Evolutionary conservation across 2,888 invertebrate species (phyloP).

Genomic region (Pyrochroa serraticornis): DNA sequence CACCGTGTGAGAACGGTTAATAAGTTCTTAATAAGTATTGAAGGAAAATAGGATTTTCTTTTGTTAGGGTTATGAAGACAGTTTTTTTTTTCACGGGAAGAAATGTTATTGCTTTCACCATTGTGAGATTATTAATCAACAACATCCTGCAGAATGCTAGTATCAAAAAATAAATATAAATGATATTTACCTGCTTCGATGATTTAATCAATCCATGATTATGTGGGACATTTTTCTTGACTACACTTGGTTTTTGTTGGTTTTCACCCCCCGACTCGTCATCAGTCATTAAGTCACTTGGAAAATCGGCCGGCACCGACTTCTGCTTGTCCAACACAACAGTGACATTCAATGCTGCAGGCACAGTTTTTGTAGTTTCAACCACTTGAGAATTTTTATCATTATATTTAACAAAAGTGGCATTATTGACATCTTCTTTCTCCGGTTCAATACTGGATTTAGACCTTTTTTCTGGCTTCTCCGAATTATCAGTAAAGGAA

Average conservation of each 20-base stretch:
- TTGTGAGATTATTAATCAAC: no score
- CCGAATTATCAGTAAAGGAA: not conserved
- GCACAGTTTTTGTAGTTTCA: no score
- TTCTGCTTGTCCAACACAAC: slow-evolving; percentile 35
- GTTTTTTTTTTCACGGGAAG: no score
- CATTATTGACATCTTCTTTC: slow-evolving; percentile 30
- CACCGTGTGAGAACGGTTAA: no score
- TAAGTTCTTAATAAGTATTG: no score
- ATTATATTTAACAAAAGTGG: slow-evolving; percentile 10
- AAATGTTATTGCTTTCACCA: no score
- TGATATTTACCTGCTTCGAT: slow-evolving; percentile 31
- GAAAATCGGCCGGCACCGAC: slow-evolving; percentile 1
- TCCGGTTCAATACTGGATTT: slow-evolving; percentile 27
- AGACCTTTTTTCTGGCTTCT: slow-evolving; percentile 31
- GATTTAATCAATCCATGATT: not conserved
- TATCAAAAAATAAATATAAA: not conserved
- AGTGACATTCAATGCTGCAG: slow-evolving; percentile 26
- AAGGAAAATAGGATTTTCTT: no score
- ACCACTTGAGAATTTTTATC: no score
- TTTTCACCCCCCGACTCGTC: slow-evolving; percentile 39
- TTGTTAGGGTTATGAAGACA: no score
- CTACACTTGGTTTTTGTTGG: slow-evolving; percentile 27
- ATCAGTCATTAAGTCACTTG: slow-evolving; percentile 40
- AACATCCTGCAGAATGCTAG: no score
- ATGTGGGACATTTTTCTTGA: slow-evolving; percentile 8